Conservation (phyloP, 2,888 invertebrate genomes). For the Tipula helvola region DNA sequence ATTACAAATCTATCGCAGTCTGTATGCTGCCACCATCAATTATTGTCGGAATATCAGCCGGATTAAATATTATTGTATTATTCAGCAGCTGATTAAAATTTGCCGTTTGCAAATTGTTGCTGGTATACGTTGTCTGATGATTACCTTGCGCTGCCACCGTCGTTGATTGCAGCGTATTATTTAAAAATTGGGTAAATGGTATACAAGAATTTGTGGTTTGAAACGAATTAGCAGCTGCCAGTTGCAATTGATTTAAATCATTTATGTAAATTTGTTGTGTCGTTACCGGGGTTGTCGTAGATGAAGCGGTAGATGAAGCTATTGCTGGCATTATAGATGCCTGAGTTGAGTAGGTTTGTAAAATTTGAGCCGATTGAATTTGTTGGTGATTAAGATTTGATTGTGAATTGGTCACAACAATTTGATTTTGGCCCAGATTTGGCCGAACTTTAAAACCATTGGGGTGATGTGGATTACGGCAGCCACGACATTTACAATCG, state of each 20-base stretch:
- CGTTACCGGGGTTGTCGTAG: conserved; percentile 17
- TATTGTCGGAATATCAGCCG: not conserved
- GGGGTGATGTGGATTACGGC: conserved; percentile 78
- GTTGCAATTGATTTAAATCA: not conserved
- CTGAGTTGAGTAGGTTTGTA: conserved; percentile 9
- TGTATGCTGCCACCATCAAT: not conserved
- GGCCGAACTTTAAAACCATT: conserved; percentile 61
- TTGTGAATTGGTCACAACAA: not conserved
- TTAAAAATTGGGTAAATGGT: not conserved
- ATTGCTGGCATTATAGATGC: conserved; percentile 11
- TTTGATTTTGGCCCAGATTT: not conserved
- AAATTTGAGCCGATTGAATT: not conserved
- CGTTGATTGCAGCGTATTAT: not conserved
- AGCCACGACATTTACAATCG: conserved; percentile 85
- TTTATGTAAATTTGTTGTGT: not conserved
- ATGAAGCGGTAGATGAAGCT: conserved; percentile 19
- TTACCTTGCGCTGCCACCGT: not conserved
- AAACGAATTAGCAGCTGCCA: not conserved
- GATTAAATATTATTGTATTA: conserved; percentile 5
- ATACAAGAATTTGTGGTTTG: not conserved
- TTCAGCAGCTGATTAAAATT: conserved; percentile 5
- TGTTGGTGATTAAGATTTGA: not conserved
- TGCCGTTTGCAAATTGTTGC: not conserved
- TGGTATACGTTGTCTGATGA: not conserved
- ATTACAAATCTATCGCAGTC: not conserved